Evolutionary conservation across 1,140 invertebrate genomes (phyloP), one percentile per base, ranked within the genome.

Genomic region (Pantala flavescens): DNA sequence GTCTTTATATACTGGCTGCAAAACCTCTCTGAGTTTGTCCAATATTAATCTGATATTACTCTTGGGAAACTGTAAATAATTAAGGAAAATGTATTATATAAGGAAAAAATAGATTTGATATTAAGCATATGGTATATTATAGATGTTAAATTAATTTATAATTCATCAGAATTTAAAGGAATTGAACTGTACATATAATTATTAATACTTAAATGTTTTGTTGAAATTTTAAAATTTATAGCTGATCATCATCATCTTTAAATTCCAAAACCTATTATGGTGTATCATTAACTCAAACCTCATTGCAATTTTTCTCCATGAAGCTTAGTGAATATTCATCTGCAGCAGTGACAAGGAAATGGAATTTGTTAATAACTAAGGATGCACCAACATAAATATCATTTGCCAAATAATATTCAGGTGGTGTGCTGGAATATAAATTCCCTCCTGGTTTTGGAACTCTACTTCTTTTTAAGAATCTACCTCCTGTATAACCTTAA

Each of bases 311-410:
- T n/a, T 88, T 79, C 82, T 97, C 95, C 94, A 97, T 93, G 81
- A 94, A 96, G 71, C 88, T 85, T 74, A 95, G 84, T 5, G 91
- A 90, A 81, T 95, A 96, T 80, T 95, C 90, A 81, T 97, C 95
- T 11, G 93, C 92, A 36, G 89, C 89, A 23, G 88, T 84, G 7
- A 97, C 82, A 74, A 90, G 79, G 81, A 97, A 97, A 19, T 88
- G 83, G 81, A 93, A 93, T 78, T 88, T 87, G 81, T 91, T 90
- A 23, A 97, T 86, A 43, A 88, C 87, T 14, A 96, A 77, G 24
- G 84, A 85, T 24, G 90, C 89, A 28, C 94, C 94, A 11, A 97
- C 86, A 82, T 89, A 96, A 82, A 97, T 90, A 80, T 96, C 89
- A 76, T 88, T 82, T 5, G 92, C 86, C 0, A 86, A 85, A 80